These are phyloP conservation scores for Lordiphosa andalusiaca DNA, from an alignment of 2,888 invertebrate species.

Conservation along the genomic window DNA sequence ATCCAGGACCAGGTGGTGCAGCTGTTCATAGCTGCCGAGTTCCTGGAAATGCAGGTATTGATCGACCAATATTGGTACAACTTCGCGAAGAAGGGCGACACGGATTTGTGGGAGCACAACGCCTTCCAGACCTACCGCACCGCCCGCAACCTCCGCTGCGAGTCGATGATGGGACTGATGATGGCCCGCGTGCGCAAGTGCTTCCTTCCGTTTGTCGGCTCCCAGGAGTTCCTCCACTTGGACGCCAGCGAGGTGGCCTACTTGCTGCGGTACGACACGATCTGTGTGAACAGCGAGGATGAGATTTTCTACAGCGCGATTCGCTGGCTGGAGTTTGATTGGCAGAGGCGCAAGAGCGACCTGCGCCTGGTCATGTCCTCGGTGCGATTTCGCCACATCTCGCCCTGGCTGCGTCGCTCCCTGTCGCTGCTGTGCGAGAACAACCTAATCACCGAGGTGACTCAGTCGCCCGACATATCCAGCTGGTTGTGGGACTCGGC, in stretches of 20 bases:
- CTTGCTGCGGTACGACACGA: slow-evolving; percentile 15
- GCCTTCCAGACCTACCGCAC: slow-evolving; percentile 21
- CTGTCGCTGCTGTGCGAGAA: slow-evolving; percentile 15
- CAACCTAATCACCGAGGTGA: slow-evolving; percentile 6
- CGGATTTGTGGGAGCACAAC: slow-evolving; percentile 17
- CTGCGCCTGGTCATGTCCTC: slow-evolving; percentile 2
- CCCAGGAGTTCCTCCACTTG: slow-evolving; percentile 22
- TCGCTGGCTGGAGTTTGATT: slow-evolving; percentile 32
- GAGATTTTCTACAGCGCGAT: slow-evolving; percentile 40
- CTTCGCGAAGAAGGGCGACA: neutral
- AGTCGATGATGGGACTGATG: slow-evolving; percentile 30
- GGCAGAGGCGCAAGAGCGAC: slow-evolving; percentile 18
- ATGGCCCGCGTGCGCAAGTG: slow-evolving; percentile 9
- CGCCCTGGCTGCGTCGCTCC: slow-evolving; percentile 26
- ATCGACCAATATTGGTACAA: slow-evolving; percentile 24
- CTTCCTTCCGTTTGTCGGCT: slow-evolving; percentile 35
- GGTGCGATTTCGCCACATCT: slow-evolving; percentile 23
- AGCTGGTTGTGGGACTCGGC: slow-evolving; percentile 22
- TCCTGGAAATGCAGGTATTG: slow-evolving; percentile 7
- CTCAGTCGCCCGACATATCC: neutral
- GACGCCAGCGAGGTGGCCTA: slow-evolving; percentile 13
- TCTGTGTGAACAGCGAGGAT: slow-evolving; percentile 44
- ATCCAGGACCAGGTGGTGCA: slow-evolving; percentile 3
- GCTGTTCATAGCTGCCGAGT: slow-evolving; percentile 17
- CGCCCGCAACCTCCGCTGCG: neutral